Conservation (phyloP, 2,888 invertebrate genomes). For the Oegoconia quadripuncta region DNA sequence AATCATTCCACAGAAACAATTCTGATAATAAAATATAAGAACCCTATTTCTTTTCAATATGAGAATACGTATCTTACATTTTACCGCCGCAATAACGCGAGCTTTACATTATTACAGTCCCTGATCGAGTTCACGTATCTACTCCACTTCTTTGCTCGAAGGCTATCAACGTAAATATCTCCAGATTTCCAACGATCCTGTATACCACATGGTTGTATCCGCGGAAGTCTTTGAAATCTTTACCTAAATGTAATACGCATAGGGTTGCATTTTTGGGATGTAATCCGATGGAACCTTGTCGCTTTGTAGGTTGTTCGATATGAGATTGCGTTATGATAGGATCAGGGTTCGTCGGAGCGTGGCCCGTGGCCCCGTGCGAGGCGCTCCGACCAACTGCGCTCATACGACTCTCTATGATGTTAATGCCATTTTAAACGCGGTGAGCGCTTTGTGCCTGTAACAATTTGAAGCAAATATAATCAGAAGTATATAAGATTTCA, state of each 20-base stretch:
- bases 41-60: background rate
- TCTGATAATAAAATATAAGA: too few species aligned
- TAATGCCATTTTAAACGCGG: constrained; percentile 61
- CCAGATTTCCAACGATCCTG: constrained; percentile 45
- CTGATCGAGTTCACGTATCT: constrained; percentile 70
- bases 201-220: constrained; percentile 37
- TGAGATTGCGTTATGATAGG: constrained; percentile 78
- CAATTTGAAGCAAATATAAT: constrained; percentile 34
- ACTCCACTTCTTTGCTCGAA: constrained; percentile 68
- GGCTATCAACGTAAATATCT: constrained; percentile 76
- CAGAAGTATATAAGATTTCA: constrained; percentile 26
- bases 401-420: constrained; percentile 55
- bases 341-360: constrained; percentile 71
- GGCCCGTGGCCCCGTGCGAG: constrained; percentile 36
- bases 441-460: constrained; percentile 40
- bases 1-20: too few species aligned
- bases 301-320: constrained; percentile 39
- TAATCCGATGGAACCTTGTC: constrained; percentile 38
- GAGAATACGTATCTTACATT: constrained; percentile 23
- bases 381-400: constrained; percentile 42
- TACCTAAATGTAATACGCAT: constrained; percentile 20
- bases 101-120: constrained; percentile 61
- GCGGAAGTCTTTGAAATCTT: constrained; percentile 14
- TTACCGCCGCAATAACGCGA: constrained; percentile 51
- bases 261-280: constrained; percentile 36